These are phyloP conservation scores for Thysanoteuthis rhombus DNA, from an alignment of 2,888 invertebrate genomes.

Conservation along the genomic window DNA sequence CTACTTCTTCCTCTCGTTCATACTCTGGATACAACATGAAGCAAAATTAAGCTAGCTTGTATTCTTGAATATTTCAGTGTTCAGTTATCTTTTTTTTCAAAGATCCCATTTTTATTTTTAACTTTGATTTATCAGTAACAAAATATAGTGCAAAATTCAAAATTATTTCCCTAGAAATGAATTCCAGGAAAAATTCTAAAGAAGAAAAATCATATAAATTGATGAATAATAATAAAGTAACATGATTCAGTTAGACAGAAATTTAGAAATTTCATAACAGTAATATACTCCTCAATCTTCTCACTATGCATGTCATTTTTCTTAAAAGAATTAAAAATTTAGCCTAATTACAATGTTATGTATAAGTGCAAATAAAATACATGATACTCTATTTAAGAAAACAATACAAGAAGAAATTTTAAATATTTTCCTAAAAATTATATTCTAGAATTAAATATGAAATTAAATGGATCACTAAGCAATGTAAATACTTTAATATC, in stretches of 20 bases:
- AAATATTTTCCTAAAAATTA: not conserved
- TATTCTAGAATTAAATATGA: not conserved
- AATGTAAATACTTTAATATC: not conserved
- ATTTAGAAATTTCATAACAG: not conserved
- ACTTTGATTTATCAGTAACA: not conserved
- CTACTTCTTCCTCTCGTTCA: not conserved
- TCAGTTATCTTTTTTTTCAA: too few species aligned
- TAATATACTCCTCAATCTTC: not conserved
- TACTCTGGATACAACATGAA: not conserved
- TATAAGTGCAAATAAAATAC: not conserved
- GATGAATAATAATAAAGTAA: too few species aligned
- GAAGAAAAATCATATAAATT: not conserved
- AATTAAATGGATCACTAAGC: not conserved
- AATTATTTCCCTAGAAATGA: not conserved
- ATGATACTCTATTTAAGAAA: not conserved
- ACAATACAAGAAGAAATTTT: not conserved
- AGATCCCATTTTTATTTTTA: not conserved
- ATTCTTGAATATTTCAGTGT: not conserved
- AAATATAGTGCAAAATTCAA: not conserved
- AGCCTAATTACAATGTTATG: not conserved
- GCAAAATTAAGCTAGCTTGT: not conserved
- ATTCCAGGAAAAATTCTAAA: not conserved
- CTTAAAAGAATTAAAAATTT: not conserved
- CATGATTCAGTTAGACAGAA: too few species aligned
- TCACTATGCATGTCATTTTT: not conserved